Conservation (phyloP, 2,888 invertebrate species). For the Conus canariensis region DNA sequence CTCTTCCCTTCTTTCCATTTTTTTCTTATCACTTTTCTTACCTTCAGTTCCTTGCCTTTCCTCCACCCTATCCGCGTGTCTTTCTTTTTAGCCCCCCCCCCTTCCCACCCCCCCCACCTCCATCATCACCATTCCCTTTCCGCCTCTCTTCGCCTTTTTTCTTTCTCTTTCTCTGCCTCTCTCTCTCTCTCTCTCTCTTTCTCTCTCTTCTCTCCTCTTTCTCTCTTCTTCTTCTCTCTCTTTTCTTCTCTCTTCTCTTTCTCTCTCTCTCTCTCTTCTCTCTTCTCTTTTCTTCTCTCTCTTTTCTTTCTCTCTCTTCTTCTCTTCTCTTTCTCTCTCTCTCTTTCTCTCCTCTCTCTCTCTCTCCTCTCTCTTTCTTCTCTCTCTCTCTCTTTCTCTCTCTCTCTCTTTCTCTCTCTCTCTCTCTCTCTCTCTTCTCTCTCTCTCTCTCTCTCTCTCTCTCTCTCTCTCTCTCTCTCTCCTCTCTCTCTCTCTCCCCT, state of each 20-base stretch:
- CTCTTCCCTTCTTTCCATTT: too few relatives aligned
- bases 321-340: conserved; percentile 20
- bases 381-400: too few relatives aligned
- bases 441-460: not conserved
- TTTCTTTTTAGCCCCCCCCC: too few relatives aligned
- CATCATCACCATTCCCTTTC: too few relatives aligned
- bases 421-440: not conserved
- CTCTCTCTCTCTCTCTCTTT: not conserved
- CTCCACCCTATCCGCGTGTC: too few relatives aligned
- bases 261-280: not conserved
- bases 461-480: too few relatives aligned
- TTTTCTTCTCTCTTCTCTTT: not conserved
- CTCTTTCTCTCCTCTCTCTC: not conserved
- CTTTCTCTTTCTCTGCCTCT: not conserved
- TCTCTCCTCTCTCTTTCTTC: not conserved
- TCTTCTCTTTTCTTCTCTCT: too few relatives aligned
- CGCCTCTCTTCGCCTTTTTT: conserved; percentile 8
- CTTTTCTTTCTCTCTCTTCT: too few relatives aligned
- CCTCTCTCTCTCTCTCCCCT: too few relatives aligned
- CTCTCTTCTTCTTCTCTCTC: conserved; percentile 12
- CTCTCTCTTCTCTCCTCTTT: not conserved
- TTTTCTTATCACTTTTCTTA: too few relatives aligned
- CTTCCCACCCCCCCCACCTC: too few relatives aligned
- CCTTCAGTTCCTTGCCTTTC: too few relatives aligned
- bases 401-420: not conserved